Percentiles rank a stretch among this genome's conserved stretches.
Conservation (phyloP, 2,797 vertebrate genomes). For the Allobates femoralis region DNA sequence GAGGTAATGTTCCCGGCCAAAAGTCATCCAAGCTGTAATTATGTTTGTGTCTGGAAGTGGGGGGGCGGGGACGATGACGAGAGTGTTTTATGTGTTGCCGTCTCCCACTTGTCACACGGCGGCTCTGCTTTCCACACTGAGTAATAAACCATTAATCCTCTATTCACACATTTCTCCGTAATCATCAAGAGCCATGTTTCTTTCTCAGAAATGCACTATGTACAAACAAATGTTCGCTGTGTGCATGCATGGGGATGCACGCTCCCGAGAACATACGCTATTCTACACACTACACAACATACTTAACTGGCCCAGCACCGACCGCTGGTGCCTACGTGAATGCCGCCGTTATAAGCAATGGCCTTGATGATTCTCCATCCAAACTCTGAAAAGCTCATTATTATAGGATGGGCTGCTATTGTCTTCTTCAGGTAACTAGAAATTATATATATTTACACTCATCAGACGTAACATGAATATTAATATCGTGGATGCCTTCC, state of each 20-base stretch:
- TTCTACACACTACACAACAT: background rate
- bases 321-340: background rate
- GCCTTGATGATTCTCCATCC: background rate
- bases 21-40: background rate
- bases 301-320: background rate
- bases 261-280: background rate
- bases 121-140: background rate
- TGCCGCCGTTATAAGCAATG: background rate
- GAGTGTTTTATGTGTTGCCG: background rate
- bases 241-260: too few species aligned
- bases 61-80: background rate
- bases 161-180: slow-evolving; percentile 1
- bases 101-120: background rate
- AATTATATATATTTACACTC: too few species aligned
- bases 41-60: background rate
- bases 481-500: too few species aligned
- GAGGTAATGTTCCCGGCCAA: slow-evolving; percentile 79
- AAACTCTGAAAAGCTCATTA: too few species aligned
- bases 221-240: background rate
- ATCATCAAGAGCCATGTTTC: background rate
- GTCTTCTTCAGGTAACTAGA: too few species aligned
- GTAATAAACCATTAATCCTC: background rate
- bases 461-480: too few species aligned
- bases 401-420: too few species aligned
- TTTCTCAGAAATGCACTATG: slow-evolving; percentile 34